These are phyloP conservation scores for Phocoena sinus DNA, from an alignment of 2,113 vertebrate species.

Conservation along the genomic window DNA sequence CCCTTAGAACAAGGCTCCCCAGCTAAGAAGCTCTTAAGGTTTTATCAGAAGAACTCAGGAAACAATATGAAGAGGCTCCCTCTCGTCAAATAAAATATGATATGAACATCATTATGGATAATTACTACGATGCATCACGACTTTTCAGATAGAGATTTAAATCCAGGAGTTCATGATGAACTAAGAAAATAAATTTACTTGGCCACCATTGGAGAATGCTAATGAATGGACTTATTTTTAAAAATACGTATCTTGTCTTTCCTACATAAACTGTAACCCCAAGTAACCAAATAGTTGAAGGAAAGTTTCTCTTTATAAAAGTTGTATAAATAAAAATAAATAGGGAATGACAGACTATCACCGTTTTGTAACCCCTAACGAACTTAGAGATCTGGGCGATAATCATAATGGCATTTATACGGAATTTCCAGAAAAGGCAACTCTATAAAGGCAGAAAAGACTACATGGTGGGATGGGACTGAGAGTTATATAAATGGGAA, in stretches of 20 bases:
- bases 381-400: not conserved
- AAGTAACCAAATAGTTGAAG: not conserved
- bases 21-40: not conserved
- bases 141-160: not conserved
- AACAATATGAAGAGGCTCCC: not conserved
- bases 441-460: not conserved
- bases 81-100: not conserved
- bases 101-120: not conserved
- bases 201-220: not conserved
- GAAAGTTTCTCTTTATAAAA: not conserved
- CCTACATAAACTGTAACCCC: not conserved
- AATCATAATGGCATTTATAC: not conserved
- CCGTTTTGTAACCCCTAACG: not conserved
- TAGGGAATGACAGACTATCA: not conserved
- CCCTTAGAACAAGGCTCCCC: not conserved
- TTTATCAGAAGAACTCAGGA: not conserved
- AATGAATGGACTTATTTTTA: not conserved
- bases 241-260: not conserved
- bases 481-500: not conserved
- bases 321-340: not conserved
- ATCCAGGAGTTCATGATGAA: not conserved
- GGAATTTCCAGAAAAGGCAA: not conserved
- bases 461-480: not conserved
- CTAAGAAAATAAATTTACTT: not conserved
- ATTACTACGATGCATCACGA: not conserved